These are phyloP conservation scores for Heliconius eleuchia DNA, from an alignment of 1,140 invertebrate species.

Conservation along the genomic window DNA sequence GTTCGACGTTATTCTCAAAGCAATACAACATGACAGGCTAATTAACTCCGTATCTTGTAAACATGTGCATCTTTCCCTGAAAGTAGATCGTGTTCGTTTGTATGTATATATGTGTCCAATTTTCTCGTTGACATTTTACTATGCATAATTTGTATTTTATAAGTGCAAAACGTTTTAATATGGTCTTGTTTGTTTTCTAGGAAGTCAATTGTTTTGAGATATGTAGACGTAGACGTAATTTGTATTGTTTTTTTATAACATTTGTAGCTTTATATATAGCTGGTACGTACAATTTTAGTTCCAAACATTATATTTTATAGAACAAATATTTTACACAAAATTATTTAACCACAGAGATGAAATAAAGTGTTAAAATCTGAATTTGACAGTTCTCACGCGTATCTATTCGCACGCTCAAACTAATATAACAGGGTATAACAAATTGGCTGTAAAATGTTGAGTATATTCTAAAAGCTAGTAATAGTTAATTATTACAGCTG, in stretches of 20 bases:
- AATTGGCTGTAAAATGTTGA: not conserved
- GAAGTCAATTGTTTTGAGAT: not conserved
- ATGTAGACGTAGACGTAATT: too few species aligned
- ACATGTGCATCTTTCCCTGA: slow-evolving; percentile 25
- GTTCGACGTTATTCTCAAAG: slow-evolving; percentile 12
- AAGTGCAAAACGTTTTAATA: not conserved
- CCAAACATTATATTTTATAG: not conserved
- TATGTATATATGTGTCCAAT: slow-evolving; percentile 20
- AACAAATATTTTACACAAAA: not conserved
- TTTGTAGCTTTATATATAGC: not conserved
- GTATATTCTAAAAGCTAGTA: slow-evolving; percentile 1
- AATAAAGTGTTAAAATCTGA: slow-evolving; percentile 2
- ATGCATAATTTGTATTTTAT: slow-evolving; percentile 18
- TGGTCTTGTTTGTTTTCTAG: not conserved
- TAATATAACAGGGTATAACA: not conserved
- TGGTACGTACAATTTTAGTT: not conserved
- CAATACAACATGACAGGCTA: slow-evolving; percentile 26
- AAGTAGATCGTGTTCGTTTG: slow-evolving; percentile 21
- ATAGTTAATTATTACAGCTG: slow-evolving; percentile 2
- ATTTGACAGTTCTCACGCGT: slow-evolving; percentile 10
- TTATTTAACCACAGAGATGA: not conserved
- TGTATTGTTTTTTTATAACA: too few species aligned
- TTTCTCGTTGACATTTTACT: slow-evolving; percentile 29
- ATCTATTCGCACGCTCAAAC: not conserved
- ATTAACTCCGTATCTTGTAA: slow-evolving; percentile 30